Evolutionary conservation across 2,888 invertebrate species (phyloP).

Genomic region (Rhingia rostrata): DNA sequence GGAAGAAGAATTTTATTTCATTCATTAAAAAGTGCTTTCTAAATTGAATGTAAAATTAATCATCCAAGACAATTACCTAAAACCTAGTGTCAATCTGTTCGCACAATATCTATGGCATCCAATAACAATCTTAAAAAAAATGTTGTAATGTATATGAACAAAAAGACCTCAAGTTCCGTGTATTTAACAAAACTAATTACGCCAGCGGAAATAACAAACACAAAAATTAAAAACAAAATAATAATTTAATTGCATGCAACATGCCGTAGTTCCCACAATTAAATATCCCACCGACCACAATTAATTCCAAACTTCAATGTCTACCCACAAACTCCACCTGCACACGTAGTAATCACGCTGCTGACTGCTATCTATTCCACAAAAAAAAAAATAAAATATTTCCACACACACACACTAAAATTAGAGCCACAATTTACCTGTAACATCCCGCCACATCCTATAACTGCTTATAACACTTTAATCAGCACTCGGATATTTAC

Average conservation of each 20-base stretch:
- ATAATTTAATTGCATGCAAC: constrained; percentile 38
- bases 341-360: constrained; percentile 18
- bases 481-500: constrained; percentile 35
- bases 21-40: no score
- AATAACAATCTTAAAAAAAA: no score
- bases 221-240: neutral
- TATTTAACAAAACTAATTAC: constrained; percentile 11
- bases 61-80: no score
- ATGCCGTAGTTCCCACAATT: constrained; percentile 48
- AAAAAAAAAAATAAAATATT: constrained; percentile 8
- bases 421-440: constrained; percentile 29
- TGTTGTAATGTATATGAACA: neutral
- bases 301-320: constrained; percentile 57
- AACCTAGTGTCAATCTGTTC: no score
- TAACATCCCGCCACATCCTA: constrained; percentile 14
- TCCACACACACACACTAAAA: no score
- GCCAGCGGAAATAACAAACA: constrained; percentile 1
- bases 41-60: no score
- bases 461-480: constrained; percentile 39
- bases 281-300: constrained; percentile 55
- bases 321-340: constrained; percentile 1
- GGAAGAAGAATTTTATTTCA: no score
- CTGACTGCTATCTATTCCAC: constrained; percentile 4
- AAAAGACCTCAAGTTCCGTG: neutral
- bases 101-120: no score